A percentile compares a stretch with the other conserved stretches of the same genome.
These are phyloP conservation scores for Nomada flava DNA, from an alignment of 2,888 invertebrate genomes.

Conservation along the genomic window DNA sequence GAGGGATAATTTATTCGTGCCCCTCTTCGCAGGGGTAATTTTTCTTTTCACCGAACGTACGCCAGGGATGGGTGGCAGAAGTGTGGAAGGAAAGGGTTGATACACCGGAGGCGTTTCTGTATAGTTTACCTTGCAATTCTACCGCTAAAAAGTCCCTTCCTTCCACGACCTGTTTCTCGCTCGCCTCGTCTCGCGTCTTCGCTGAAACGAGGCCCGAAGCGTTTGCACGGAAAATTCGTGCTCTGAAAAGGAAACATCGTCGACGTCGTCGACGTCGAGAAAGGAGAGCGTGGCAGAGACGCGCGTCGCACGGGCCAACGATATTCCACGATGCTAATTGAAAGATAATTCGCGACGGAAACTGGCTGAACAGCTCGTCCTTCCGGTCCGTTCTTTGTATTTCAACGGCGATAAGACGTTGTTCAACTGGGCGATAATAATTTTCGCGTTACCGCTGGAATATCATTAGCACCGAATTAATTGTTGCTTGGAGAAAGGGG, in stretches of 20 bases:
- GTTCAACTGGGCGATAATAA: neutral
- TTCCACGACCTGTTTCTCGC: neutral
- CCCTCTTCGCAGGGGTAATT: constrained; percentile 19
- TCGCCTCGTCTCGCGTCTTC: constrained; percentile 4
- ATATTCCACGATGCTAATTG: constrained; percentile 49
- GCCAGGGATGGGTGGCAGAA: neutral
- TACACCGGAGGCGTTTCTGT: constrained; percentile 40
- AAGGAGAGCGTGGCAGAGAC: neutral
- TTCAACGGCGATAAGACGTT: constrained; percentile 19
- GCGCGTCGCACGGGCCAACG: neutral
- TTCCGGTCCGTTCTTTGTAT: neutral
- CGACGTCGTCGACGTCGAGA: neutral
- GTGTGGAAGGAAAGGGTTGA: neutral
- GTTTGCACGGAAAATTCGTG: constrained; percentile 59
- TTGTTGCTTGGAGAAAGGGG: no score
- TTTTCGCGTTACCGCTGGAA: constrained; percentile 1
- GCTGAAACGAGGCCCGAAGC: constrained; percentile 44
- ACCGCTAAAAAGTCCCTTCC: constrained; percentile 41
- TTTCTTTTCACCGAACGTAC: constrained; percentile 27
- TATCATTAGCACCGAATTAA: no score
- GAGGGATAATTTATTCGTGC: constrained; percentile 31
- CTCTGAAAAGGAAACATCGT: constrained; percentile 34
- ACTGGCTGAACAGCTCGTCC: constrained; percentile 20
- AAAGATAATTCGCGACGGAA: constrained; percentile 53
- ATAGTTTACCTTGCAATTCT: constrained; percentile 61